Evolutionary conservation across 2,888 invertebrate species (phyloP), one percentile per base, ranked within the genome.

Genomic region (Agrilus mali): DNA sequence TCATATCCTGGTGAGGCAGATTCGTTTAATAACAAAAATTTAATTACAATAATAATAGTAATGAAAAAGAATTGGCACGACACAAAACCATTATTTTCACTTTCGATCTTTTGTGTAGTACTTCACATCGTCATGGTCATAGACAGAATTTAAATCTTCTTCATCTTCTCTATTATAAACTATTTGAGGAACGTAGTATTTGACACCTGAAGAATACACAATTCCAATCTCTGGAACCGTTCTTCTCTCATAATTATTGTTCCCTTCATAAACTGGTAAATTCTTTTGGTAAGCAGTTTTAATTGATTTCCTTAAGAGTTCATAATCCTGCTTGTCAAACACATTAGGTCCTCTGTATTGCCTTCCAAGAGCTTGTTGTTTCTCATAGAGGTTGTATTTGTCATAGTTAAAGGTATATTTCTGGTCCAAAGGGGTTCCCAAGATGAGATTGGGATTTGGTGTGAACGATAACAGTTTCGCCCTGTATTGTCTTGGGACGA

Each of bases 151-250:
- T 27, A 27, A 10, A 27, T 27, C 27, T 47, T 64, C 60, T 7
- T 50, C 48, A 13, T 52, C 49, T 36, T 57, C 55, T 33, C 50
- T 44, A 17, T 57, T 53, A 43, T 60, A 58, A 35, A 56, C 50
- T 36, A 64, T 44, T 53, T 66, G 65, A 42, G 68, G 68, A 38
- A 66, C 57, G 42, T 68, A 68, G 47, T 67, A 67, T 46, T 63
- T 55, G 12, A 67, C 58, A 13, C 68, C 68, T 3, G 64, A 55
- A 3, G 66, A 65, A 50, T 66, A 66, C 20, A 65, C 47, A 14
- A 68, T 50, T 12, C 67, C 68, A 46, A 68, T 65, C 52, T 64
- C 59, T 4, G 66, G 66, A 16, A 67, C 65, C 13, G 45, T 53
- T 40, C 36, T 44, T 43, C 16, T 45, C 35, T 12, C 37, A 17